Conservation (phyloP, 2,797 vertebrate species). For the Xiphophorus birchmanni region DNA sequence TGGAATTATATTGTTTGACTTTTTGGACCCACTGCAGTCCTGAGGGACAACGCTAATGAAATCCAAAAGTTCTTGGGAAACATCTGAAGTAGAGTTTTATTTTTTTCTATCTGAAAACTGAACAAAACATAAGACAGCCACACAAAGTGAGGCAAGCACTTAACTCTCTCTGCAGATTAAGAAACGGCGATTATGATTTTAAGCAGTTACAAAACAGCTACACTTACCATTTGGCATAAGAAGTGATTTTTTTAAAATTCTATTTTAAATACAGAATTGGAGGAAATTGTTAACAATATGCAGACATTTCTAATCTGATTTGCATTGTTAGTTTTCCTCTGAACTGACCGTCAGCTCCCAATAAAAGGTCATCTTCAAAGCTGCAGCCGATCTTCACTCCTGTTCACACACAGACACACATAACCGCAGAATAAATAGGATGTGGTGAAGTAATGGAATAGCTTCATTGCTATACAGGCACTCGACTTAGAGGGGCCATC, state of each 20-base stretch:
- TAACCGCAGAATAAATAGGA: conserved; percentile 13
- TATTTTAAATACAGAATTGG: conserved; percentile 17
- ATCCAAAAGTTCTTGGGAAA: neutral
- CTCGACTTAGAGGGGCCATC: neutral
- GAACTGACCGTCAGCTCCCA: conserved; percentile 95
- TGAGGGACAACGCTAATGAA: neutral
- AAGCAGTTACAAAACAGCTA: neutral
- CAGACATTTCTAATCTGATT: conserved; percentile 44
- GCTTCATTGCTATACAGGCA: neutral
- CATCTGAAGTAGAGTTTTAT: neutral
- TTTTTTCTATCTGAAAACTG: neutral
- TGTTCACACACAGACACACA: conserved; percentile 49
- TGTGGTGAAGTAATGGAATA: conserved; percentile 16
- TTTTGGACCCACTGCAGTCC: neutral
- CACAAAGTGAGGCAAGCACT: neutral
- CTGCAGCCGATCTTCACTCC: conserved; percentile 92
- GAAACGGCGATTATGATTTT: neutral
- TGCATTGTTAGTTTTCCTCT: conserved; percentile 38
- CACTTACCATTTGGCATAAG: neutral
- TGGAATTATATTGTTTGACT: neutral
- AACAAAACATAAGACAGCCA: neutral
- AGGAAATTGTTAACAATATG: conserved; percentile 53
- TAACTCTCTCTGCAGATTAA: neutral
- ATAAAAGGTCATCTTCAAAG: conserved; percentile 98
- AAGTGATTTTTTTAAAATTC: neutral